Base-by-base conservation (phyloP, 2,888 invertebrate species). In the Luperina testacea region DNA sequence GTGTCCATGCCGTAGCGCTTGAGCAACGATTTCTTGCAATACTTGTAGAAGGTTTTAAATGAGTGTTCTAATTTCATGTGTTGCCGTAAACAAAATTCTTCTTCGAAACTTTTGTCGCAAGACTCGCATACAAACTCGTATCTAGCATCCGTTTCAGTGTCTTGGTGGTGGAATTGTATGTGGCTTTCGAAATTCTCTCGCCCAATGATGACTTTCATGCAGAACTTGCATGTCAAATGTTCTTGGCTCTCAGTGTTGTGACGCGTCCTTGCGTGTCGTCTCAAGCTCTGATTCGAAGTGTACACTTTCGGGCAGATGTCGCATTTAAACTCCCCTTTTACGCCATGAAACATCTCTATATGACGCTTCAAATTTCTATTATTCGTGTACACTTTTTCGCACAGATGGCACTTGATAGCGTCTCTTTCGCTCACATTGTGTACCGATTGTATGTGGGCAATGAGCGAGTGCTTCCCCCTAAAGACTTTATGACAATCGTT, bases 221-320 rank as follows among this genome's bases (percentile, higher is more conserved):
- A 92, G 59, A 75, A 87, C 6, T 89, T 87, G 13, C 93, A 93
- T 0, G 83, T 78, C 7, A 79, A 86, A 8, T 90, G 86, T 0
- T 92, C 91, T 2, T 85, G 80, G 45, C 87, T 90, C 0, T 93
- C 90, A 0, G 90, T 87, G 20, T 84, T 90, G 59, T 95, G 95
- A 0, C 89, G 84, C 0, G 92, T 92, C 38, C 89, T 87, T 0
- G 90, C 85, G 73, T 96, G 96, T 0, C 95, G 86, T 69, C 91
- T 87, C 3, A 96, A 84, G 77, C 95, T 95, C 48, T 95, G 95
- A 77, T 94, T 95, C 0, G 95, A 94, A 0, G 94, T 93, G 78
- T 95, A 96, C 0, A 93, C 91, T 90, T 95, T 96, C 0, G 95
- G 94, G 61, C 96, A 96, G 0, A 94, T 85, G 17, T 92, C 91